phyloP scores from a whole-genome alignment of 2,113 vertebrate species.

The Phyllostomus discolor region DNA sequence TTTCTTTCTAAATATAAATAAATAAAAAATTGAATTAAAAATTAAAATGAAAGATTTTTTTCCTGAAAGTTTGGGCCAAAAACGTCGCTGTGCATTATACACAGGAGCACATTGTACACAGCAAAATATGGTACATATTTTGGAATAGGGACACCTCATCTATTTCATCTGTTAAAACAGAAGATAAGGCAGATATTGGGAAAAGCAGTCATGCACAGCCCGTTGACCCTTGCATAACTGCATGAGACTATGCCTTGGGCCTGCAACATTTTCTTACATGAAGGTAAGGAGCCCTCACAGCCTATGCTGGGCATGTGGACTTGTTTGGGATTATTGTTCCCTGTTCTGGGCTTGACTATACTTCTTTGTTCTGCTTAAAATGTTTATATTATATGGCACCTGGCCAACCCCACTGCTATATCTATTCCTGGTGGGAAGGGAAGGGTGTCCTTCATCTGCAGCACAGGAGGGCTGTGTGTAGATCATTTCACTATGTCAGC shows the following conservation, averaged over 20 bases:
- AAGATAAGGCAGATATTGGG: not conserved
- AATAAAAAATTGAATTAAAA: no score
- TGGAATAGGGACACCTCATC: not conserved
- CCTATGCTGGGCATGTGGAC: not conserved
- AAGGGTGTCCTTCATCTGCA: not conserved
- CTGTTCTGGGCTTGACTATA: not conserved
- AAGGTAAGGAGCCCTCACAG: not conserved
- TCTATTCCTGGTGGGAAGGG: not conserved
- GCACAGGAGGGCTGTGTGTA: not conserved
- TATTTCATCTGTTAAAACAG: not conserved
- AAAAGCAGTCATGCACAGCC: not conserved
- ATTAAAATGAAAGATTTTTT: no score
- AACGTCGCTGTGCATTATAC: no score
- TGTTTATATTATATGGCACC: not conserved
- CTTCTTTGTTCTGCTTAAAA: constrained; percentile 2
- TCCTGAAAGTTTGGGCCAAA: no score
- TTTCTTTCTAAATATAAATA: no score
- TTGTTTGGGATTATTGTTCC: not conserved
- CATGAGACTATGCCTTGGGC: not conserved
- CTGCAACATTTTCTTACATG: not conserved
- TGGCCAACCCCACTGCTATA: not conserved
- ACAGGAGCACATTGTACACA: no score
- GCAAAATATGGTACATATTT: not conserved
- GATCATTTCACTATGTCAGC: not conserved
- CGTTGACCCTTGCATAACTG: not conserved